Evolutionary conservation across 2,797 vertebrate species (phyloP).

Genomic region (Pogonophryne albipinna): DNA sequence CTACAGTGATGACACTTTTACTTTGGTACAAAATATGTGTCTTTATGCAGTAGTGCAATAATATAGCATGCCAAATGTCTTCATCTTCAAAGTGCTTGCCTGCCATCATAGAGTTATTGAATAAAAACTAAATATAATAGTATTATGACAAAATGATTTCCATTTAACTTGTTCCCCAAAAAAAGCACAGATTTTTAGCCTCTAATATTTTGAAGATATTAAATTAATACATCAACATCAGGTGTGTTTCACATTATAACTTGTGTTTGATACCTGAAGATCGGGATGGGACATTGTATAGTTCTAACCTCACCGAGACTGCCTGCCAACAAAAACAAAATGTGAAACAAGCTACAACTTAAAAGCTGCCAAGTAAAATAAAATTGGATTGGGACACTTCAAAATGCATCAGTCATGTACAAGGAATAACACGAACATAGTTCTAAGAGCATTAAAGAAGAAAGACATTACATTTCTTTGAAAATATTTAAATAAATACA

Average conservation of each 20-base stretch:
- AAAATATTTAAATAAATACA: background rate
- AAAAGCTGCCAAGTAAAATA: conserved; percentile 34
- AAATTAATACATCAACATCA: conserved; percentile 36
- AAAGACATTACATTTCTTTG: background rate
- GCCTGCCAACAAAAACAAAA: conserved; percentile 68
- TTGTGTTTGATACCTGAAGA: conserved; percentile 66
- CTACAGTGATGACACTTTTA: background rate
- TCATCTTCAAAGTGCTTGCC: background rate
- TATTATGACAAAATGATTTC: background rate
- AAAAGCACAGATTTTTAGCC: too few relatives aligned
- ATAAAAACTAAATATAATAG: too few relatives aligned
- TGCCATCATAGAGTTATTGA: background rate
- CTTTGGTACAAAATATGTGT: background rate
- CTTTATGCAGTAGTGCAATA: background rate
- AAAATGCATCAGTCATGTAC: background rate
- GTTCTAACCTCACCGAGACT: conserved; percentile 60
- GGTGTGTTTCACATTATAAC: conserved; percentile 35
- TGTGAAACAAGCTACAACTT: conserved; percentile 26
- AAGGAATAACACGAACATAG: background rate
- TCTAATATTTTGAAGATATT: too few relatives aligned
- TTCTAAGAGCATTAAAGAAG: background rate
- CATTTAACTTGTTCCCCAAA: background rate
- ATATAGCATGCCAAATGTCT: background rate
- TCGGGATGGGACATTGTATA: conserved; percentile 17
- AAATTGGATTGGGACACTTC: background rate